Evolutionary conservation across 2,113 vertebrate species (phyloP), one percentile per base, ranked within the genome.

Genomic region (Dendropsophus ebraccatus): DNA sequence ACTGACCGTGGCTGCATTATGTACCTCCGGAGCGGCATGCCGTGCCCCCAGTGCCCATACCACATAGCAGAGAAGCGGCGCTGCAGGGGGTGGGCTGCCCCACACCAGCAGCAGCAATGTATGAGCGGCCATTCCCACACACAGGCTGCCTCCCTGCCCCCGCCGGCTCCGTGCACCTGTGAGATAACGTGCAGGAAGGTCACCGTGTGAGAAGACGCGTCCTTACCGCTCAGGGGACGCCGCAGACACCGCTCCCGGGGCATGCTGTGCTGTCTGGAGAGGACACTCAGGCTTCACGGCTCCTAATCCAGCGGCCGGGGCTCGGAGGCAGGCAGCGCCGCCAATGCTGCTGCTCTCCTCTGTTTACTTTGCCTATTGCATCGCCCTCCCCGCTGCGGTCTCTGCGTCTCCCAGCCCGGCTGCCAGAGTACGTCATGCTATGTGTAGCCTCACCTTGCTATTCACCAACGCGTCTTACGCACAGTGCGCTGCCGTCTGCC

Each of bases 371-470:
- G 75, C 76, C 62, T 86, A 69, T 86, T 74, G 91, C 90, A 92
- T 89, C 84, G 88, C 90, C 87, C 56, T 76, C 74, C 49, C 79
- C 83, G 90, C 90, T 89, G 70, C 82, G 88, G 76, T 79, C 87
- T 67, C 69, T 81, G 88, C 89, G 81, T n/a, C 30, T 79, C 88
- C 90, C 89, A 87, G 85, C 70, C 91, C 91, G 90, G 11, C 86
- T 86, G 87, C 90, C 75, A 35, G 78, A 87, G 49, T 85, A 88
- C 83, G 77, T 91, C 92, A 93, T 90, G 92, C 91, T 90, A 87
- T 88, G 84, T 90, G 89, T 87, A 50, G 91, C 90, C 76, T 90
- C 90, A 78, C 87, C 81, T 92, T 88, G 89, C 90, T 86, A 89
- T 90, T 89, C 90, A 86, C 56, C 54, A 62, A 90, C 88, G 90